Percentiles rank a stretch among this genome's conserved stretches.
Conservation (phyloP, 2,797 vertebrate genomes). For the Danionella dracula region DNA sequence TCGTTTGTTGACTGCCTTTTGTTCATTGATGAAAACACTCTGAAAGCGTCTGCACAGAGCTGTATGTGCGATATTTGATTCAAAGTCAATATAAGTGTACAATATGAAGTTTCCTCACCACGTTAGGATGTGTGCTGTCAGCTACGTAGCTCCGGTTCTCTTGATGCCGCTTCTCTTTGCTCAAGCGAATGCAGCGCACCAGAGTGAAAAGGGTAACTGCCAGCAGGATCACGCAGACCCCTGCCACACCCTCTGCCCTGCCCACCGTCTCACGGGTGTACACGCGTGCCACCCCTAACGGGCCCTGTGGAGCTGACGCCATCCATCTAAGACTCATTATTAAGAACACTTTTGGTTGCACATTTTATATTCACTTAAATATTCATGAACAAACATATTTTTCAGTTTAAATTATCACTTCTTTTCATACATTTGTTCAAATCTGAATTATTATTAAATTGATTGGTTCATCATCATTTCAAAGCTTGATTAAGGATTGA, state of each 20-base stretch:
- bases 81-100: not conserved
- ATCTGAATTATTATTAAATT: too few relatives aligned
- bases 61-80: not conserved
- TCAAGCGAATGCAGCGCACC: slow-evolving; percentile 58
- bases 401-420: too few relatives aligned
- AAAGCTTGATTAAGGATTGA: too few relatives aligned
- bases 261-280: slow-evolving; percentile 59
- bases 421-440: too few relatives aligned
- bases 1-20: too few relatives aligned
- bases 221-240: slow-evolving; percentile 55
- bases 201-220: slow-evolving; percentile 48
- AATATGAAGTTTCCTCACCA: slow-evolving; percentile 71
- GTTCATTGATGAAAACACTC: too few relatives aligned
- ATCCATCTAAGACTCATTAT: too few relatives aligned
- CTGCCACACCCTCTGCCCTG: slow-evolving; percentile 57
- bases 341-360: not conserved
- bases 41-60: too few relatives aligned
- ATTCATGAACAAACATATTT: too few relatives aligned
- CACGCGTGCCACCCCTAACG: slow-evolving; percentile 43
- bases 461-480: too few relatives aligned
- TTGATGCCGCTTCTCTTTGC: slow-evolving; percentile 53
- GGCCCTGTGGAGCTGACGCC: slow-evolving; percentile 61
- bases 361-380: too few relatives aligned
- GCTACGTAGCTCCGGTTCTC: slow-evolving; percentile 68
- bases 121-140: slow-evolving; percentile 77